Conservation (phyloP, 1,140 invertebrate species). For the Cherax quadricarinatus region DNA sequence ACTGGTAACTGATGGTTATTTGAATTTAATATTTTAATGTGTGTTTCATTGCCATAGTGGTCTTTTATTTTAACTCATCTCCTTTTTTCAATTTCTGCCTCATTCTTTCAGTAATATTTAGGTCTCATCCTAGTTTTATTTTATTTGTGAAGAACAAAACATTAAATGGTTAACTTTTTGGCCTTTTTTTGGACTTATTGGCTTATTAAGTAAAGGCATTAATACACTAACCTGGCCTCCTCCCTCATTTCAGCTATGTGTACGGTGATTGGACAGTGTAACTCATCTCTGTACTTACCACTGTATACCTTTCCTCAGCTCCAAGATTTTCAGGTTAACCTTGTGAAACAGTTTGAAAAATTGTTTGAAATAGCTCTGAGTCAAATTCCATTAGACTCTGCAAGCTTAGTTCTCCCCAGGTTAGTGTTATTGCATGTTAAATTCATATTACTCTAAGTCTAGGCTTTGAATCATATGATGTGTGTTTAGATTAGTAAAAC, state of each 20-base stretch:
- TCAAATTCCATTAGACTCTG: neutral
- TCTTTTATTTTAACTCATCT: no score
- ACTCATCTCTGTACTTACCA: slow-evolving; percentile 16
- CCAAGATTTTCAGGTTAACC: slow-evolving; percentile 20
- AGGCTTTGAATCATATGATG: no score
- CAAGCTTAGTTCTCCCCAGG: neutral
- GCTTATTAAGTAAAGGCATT: neutral
- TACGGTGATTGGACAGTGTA: slow-evolving; percentile 19
- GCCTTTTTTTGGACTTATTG: neutral
- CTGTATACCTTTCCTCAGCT: slow-evolving; percentile 18
- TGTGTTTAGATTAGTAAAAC: no score
- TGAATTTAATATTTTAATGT: no score
- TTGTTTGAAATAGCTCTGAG: slow-evolving; percentile 11
- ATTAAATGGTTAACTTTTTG: no score
- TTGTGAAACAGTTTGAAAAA: slow-evolving; percentile 26
- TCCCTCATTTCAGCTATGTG: slow-evolving; percentile 17
- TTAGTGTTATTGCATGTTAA: neutral
- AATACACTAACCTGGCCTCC: neutral
- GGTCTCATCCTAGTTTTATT: no score
- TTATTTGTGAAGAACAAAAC: no score
- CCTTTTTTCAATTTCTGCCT: no score
- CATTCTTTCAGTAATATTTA: no score
- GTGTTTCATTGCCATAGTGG: no score
- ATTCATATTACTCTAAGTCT: no score
- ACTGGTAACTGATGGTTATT: no score